These are phyloP conservation scores for Prunella himalayana DNA, from an alignment of 2,113 vertebrate species.

Conservation along the genomic window DNA sequence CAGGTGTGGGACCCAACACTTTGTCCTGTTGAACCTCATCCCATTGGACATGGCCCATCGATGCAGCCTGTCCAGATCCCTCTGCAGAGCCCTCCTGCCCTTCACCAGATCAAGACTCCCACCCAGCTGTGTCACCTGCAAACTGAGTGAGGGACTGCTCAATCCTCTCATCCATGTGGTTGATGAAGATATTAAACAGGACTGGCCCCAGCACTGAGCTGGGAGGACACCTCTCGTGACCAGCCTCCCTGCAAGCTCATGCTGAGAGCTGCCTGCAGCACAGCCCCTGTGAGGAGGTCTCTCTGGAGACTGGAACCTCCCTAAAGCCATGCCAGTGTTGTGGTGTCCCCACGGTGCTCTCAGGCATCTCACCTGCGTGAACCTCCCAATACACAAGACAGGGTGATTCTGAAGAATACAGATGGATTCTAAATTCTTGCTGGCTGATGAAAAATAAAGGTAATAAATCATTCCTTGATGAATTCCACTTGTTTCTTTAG, in stretches of 20 bases:
- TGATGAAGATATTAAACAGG: not conserved
- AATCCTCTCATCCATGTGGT: accelerated
- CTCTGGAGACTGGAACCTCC: not conserved
- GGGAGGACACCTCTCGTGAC: accelerated
- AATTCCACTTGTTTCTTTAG: not conserved
- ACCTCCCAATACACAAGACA: not conserved
- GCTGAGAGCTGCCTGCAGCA: not conserved
- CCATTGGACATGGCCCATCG: accelerated
- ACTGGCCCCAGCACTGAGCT: not conserved
- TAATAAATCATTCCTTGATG: not conserved
- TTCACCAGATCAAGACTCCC: not conserved
- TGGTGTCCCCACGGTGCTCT: not conserved
- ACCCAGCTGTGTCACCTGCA: not conserved
- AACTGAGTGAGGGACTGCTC: not conserved
- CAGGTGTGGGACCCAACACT: accelerated
- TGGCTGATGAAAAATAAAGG: not conserved
- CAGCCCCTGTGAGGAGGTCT: not conserved
- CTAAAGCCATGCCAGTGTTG: too few species aligned
- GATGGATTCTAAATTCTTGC: not conserved
- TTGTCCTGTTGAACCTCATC: not conserved
- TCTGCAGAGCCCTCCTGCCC: not conserved
- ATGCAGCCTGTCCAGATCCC: not conserved
- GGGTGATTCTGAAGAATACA: not conserved
- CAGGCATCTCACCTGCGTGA: not conserved
- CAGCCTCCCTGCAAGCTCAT: not conserved